A percentile compares a stretch with the other conserved stretches of the same genome.
phyloP scores from a whole-genome alignment of 2,797 vertebrate genomes.

The Silurus lanzhouensis region DNA sequence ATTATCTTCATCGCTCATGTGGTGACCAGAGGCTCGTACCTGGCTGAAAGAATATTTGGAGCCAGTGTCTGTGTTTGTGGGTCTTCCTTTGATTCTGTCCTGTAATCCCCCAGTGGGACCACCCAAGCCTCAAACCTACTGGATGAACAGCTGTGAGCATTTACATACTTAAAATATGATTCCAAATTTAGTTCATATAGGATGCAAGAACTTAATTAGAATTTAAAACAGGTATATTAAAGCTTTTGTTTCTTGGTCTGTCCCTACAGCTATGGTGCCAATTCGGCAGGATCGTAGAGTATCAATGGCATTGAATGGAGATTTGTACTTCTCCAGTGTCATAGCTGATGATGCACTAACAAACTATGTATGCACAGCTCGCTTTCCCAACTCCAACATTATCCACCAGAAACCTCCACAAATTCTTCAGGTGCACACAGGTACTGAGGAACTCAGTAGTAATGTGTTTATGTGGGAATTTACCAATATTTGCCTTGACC shows the following conservation, averaged over 20 bases:
- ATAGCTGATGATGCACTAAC: constrained; percentile 84
- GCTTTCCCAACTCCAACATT: constrained; percentile 91
- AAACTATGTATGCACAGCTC: constrained; percentile 94
- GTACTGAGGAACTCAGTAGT: constrained; percentile 72
- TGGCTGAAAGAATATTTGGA: constrained; percentile 96
- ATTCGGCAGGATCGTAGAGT: constrained; percentile 91
- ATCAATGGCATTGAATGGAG: constrained; percentile 92
- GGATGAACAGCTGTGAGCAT: constrained; percentile 96
- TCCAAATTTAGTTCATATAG: not conserved
- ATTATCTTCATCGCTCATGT: constrained; percentile 17
- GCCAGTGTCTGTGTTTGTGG: constrained; percentile 90
- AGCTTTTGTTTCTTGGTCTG: constrained; percentile 6
- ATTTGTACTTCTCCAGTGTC: constrained; percentile 94
- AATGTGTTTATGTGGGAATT: not conserved
- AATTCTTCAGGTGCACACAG: constrained; percentile 93
- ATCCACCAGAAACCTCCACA: constrained; percentile 98
- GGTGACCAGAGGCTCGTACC: constrained; percentile 84
- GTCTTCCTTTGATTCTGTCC: constrained; percentile 84
- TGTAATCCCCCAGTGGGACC: constrained; percentile 92
- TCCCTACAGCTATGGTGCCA: constrained; percentile 84
- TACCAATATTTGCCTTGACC: not conserved
- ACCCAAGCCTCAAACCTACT: constrained; percentile 91
- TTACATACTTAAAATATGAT: not conserved
- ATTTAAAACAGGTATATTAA: not conserved
- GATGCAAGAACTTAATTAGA: not conserved